Conservation (phyloP, 37 sponge, comb jelly and placozoan genomes). For the Tethya wilhelma region DNA sequence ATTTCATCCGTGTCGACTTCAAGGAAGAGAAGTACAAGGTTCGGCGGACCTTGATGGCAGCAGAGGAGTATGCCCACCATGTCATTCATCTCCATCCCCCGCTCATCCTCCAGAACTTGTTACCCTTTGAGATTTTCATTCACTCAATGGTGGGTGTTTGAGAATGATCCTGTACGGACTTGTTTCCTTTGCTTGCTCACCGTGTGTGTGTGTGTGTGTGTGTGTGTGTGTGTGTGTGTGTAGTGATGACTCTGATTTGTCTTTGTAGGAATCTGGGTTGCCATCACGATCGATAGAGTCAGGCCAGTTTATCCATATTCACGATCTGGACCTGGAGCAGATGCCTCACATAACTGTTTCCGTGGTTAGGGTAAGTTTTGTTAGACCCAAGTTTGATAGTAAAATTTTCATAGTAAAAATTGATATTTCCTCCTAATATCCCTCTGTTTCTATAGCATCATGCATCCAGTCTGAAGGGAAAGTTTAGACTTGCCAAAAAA, state of each 20-base stretch:
- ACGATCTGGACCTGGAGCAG: conserved; percentile 33
- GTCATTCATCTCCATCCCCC: conserved; percentile 74
- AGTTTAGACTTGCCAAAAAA: conserved; percentile 22
- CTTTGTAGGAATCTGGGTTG: conserved; percentile 7
- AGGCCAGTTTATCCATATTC: conserved; percentile 17
- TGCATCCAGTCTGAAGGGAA: conserved; percentile 20
- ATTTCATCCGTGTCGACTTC: conserved; percentile 16
- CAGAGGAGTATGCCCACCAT: conserved; percentile 61
- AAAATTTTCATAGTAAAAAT: background rate
- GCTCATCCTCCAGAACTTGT: conserved; percentile 72
- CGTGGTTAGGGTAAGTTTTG: conserved; percentile 1
- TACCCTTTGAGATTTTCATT: conserved; percentile 51
- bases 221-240: background rate
- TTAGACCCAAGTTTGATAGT: background rate
- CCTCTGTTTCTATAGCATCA: background rate
- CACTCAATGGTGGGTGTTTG: conserved; percentile 13
- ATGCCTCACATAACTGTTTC: conserved; percentile 6
- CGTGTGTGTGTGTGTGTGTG: background rate
- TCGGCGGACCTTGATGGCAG: conserved; percentile 8
- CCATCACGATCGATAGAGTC: conserved; percentile 2
- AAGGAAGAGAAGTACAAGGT: conserved; percentile 60
- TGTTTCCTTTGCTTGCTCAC: background rate
- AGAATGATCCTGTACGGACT: background rate
- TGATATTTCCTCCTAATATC: background rate
- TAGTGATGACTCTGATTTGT: background rate